Evolutionary conservation across 2,888 invertebrate genomes (phyloP), one percentile per base, ranked within the genome.

Genomic region (Meta bourneti): DNA sequence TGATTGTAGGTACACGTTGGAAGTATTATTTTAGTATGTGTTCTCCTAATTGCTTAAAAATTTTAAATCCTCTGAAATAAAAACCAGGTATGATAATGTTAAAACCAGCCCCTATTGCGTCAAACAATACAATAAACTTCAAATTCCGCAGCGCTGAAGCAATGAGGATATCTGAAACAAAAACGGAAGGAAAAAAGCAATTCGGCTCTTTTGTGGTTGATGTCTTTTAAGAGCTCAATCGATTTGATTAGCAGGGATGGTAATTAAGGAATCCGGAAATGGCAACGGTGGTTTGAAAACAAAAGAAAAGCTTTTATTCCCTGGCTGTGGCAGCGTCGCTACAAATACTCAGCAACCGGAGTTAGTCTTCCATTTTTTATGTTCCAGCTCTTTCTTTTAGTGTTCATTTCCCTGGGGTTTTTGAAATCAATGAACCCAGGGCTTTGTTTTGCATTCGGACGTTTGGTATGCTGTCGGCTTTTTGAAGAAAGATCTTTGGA

Each of bases 251-350:
- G 70, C 16, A 75, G 75, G 77, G 69, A 69, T 77, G 19, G 75
- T 85, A 85, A 85, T 85, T 85, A 85, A 20, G 19, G 69, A 85
- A 77, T 69, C 69, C 19, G 85, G 61, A 51, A 84, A 77, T 20
- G 20, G 61, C 61, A 79, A 54, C 79, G 34, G 20, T 61, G 51
- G 52, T 79, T 34, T 11, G 16, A 61, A 61, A 69, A 77, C 77
- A 77, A 77, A 77, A 75, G 69, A 69, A 69, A 83, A 20, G 19
- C 20, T 11, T 61, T 19, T 0, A 61, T 61, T 54, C n/a, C 52
- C 74, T 74, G 51, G 19, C 77, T 85, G 9, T 72, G 69, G 61
- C 34, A 85, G 69, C 77, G 51, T 69, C 61, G 19, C 49, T 61
- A 61, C 84, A 74, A 48, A 85, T 77, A 54, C 48, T 83, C 72